These are phyloP conservation scores for Lanius ludovicianus DNA, from an alignment of 2,113 vertebrate species.

Conservation along the genomic window DNA sequence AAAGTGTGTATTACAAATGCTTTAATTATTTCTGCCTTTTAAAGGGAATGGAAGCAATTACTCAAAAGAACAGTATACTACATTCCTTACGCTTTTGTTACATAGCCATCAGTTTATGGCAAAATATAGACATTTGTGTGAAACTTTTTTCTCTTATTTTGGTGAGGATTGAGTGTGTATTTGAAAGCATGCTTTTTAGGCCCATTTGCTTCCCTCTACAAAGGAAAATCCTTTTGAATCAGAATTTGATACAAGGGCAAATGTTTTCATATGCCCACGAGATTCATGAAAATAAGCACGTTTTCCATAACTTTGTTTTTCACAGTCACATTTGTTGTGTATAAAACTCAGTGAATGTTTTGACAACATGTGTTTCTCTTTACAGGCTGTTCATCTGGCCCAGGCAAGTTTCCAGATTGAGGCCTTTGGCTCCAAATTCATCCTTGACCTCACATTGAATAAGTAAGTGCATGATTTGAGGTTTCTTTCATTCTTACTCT, in stretches of 20 bases:
- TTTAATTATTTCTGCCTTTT: constrained; percentile 43
- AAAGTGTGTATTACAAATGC: neutral
- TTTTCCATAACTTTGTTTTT: neutral
- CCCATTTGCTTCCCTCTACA: neutral
- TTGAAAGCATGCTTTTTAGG: neutral
- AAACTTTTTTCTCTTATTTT: neutral
- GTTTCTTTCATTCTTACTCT: neutral
- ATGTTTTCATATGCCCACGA: neutral
- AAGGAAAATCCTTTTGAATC: neutral
- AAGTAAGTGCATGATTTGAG: constrained; percentile 83
- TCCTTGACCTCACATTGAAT: constrained; percentile 93
- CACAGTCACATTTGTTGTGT: neutral
- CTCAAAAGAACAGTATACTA: neutral
- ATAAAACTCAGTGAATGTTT: neutral
- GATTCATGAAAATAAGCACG: neutral
- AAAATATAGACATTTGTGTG: neutral
- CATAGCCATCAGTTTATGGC: neutral
- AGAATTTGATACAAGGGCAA: neutral
- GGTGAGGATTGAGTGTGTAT: neutral
- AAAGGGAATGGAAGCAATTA: neutral
- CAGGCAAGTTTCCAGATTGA: constrained; percentile 95
- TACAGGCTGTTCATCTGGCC: constrained; percentile 90
- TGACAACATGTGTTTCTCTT: constrained; percentile 44
- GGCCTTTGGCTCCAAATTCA: constrained; percentile 91
- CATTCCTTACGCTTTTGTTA: neutral